Conservation (phyloP, 92 coral and sea anemone genomes). For the Nematostella vectensis region DNA sequence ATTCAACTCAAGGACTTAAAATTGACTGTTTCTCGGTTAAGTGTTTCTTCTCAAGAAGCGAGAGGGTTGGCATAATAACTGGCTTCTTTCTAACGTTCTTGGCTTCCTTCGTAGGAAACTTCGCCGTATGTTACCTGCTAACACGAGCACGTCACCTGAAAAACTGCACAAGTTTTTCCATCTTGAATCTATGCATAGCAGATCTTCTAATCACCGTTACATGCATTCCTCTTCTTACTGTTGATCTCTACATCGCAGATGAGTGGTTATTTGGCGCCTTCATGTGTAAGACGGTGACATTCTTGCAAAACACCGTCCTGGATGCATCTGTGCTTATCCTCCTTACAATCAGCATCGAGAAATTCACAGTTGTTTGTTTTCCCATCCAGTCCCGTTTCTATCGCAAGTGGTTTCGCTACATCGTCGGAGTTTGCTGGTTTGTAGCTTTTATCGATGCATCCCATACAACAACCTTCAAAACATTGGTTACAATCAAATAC, state of each 20-base stretch:
- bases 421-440: slow-evolving; percentile 28
- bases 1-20: too few relatives aligned
- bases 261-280: slow-evolving; percentile 51
- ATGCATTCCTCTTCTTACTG: slow-evolving; percentile 43
- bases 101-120: slow-evolving; percentile 45
- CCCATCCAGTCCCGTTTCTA: slow-evolving; percentile 53
- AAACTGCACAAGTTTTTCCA: slow-evolving; percentile 45
- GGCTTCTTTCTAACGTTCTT: slow-evolving; percentile 24
- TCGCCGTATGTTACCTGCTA: slow-evolving; percentile 23
- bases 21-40: slow-evolving; percentile 12
- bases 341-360: slow-evolving; percentile 46
- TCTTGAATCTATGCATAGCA: slow-evolving; percentile 48
- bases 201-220: slow-evolving; percentile 50
- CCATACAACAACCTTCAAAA: neutral
- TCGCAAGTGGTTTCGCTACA: slow-evolving; percentile 16
- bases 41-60: slow-evolving; percentile 36
- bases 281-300: slow-evolving; percentile 37
- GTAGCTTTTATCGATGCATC: slow-evolving; percentile 17
- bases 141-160: slow-evolving; percentile 18
- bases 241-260: slow-evolving; percentile 40
- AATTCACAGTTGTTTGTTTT: slow-evolving; percentile 59
- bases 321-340: slow-evolving; percentile 39
- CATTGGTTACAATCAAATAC: too few relatives aligned
- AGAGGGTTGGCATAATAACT: slow-evolving; percentile 16
- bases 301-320: slow-evolving; percentile 36